Evolutionary conservation across 1,140 invertebrate genomes (phyloP).

Genomic region (Andrena cerasifolii): DNA sequence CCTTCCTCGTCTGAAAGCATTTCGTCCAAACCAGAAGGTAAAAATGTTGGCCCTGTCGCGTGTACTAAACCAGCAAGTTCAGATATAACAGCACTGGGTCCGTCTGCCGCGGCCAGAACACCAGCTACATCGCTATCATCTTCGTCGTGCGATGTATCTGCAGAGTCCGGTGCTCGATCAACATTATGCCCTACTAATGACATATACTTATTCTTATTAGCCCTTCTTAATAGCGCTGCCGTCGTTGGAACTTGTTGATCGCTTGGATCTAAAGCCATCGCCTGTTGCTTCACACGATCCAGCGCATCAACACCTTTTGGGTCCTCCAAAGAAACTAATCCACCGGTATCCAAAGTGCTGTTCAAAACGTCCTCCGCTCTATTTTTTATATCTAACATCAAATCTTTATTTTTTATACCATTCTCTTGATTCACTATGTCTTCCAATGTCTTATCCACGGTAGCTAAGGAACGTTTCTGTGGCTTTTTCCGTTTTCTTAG

Average conservation of each 20-base stretch:
- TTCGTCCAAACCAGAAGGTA: constrained; percentile 83
- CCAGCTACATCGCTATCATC: constrained; percentile 78
- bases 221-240: constrained; percentile 60
- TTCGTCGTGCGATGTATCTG: constrained; percentile 79
- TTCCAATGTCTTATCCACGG: constrained; percentile 63
- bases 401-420: constrained; percentile 66
- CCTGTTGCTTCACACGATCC: constrained; percentile 76
- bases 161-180: constrained; percentile 72
- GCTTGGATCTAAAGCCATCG: constrained; percentile 70
- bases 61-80: constrained; percentile 82
- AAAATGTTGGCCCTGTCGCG: constrained; percentile 72
- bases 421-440: constrained; percentile 65
- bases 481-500: constrained; percentile 78
- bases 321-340: constrained; percentile 57
- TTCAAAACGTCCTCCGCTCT: constrained; percentile 56
- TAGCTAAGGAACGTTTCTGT: constrained; percentile 71
- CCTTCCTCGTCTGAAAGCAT: constrained; percentile 89
- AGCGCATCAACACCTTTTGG: constrained; percentile 70
- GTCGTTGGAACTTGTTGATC: constrained; percentile 76
- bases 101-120: constrained; percentile 71
- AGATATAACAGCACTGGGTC: constrained; percentile 80
- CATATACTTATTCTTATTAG: constrained; percentile 73
- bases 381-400: constrained; percentile 49
- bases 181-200: constrained; percentile 69
- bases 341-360: constrained; percentile 55